Evolutionary conservation across 92 coral and sea anemone species (phyloP).

Genomic region (Bergia puertoricense): DNA sequence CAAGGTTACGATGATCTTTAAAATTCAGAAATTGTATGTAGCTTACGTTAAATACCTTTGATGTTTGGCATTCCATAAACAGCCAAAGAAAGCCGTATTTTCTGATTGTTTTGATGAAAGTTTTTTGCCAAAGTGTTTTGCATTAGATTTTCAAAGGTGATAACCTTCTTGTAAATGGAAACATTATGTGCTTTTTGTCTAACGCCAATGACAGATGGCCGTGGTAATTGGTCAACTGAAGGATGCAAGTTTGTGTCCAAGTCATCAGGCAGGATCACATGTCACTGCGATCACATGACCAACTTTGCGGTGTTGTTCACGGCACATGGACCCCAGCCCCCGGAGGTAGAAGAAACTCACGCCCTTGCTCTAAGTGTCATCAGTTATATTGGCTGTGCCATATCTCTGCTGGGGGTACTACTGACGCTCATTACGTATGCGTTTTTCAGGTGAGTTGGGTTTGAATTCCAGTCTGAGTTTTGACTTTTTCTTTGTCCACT

Average conservation of each 20-base stretch:
- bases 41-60: background rate
- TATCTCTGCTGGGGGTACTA: conserved; percentile 74
- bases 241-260: conserved; percentile 43
- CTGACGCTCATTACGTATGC: conserved; percentile 86
- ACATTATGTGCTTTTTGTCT: background rate
- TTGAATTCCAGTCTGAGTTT: background rate
- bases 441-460: conserved; percentile 48
- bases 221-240: conserved; percentile 43
- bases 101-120: background rate
- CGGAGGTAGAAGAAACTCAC: conserved; percentile 36
- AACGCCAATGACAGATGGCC: background rate
- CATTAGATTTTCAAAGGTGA: background rate
- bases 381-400: conserved; percentile 86
- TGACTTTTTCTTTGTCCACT: background rate
- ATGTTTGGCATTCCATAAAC: background rate
- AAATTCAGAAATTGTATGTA: no score
- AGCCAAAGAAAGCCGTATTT: background rate
- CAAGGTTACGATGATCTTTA: no score
- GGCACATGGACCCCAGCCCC: conserved; percentile 27
- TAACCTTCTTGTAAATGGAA: background rate
- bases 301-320: conserved; percentile 52
- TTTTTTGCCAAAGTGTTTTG: background rate
- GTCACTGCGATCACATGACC: conserved; percentile 58
- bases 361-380: conserved; percentile 67
- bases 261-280: conserved; percentile 40